Evolutionary conservation across 2,888 invertebrate species (phyloP), one percentile per base, ranked within the genome.

Genomic region (Lamellibrachia columna): DNA sequence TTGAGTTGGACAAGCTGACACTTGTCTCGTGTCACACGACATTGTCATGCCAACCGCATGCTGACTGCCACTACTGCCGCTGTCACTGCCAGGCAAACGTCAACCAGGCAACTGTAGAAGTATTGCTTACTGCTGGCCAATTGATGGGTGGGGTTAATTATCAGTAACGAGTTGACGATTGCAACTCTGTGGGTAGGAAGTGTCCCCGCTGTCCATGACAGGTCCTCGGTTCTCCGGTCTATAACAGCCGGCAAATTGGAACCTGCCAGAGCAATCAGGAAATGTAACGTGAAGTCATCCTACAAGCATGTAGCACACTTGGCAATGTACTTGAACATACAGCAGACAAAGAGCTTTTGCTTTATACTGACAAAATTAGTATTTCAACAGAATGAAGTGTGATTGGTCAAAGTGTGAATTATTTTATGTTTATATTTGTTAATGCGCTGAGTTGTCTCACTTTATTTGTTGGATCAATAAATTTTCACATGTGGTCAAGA

Each of bases 141-240:
- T 75, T 75, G 75, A 75, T n/a, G 15, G 75, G 75, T 75, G 75
- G n/a, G n/a, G 75, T 75, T 75, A 75, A 75, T 75, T 75, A 75
- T 22, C 75, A 75, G 75, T 75, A 75, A 75, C 75, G 75, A 75
- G 75, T n/a, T 75, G 75, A 22, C 1, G 75, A 75, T 75, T 40
- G 40, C 40, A 40, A 40, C 40, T 40, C 40, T 40, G 40, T 40
- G 75, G 75, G 15, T 75, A 22, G 75, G 22, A 75, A 75, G 22
- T 75, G 75, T 22, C 75, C 22, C 75, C 6, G 75, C 75, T 22
- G 75, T 11, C 15, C 15, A n/a, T 75, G 75, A 75, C 75, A 75
- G 75, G 75, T 75, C 75, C 75, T 15, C n/a, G 75, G 75, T 22
- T 75, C 75, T 75, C 22, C 22, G 15, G 4, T 22, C 75, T 4